Evolutionary conservation across 64 coral and sea anemone species (phyloP), one percentile per base, ranked within the genome.

Genomic region (Trachythela sp.): DNA sequence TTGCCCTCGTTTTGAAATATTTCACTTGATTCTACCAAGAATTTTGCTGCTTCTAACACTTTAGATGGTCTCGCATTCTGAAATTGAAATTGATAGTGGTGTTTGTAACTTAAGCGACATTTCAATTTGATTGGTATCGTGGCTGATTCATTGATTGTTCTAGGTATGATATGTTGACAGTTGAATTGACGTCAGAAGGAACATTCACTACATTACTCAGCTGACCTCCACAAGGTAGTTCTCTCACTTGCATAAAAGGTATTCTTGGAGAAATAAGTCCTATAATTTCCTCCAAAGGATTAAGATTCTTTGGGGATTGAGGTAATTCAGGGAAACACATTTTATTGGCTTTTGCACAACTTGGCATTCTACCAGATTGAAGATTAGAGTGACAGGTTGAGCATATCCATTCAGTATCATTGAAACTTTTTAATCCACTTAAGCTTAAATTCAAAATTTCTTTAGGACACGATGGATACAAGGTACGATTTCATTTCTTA

Each of bases 261-360:
- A 80, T 80, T 40, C 75, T 80, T 80, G 75, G 75, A 37, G 30
- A 36, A 13, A 80, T 40, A 80, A 13, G 38, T 40, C 75, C n/a
- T n/a, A n/a, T n/a, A n/a, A n/a, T 80, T 80, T 80, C 75, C 31
- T 80, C 8, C 38, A 80, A 80, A 34, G 75, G 75, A 40, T 35
- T 80, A 37, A 80, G 33, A 49, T 33, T 43, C 4, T 86, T 51
- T 35, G n/a, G 52, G 18, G 52, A 7, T 30, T 86, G 45, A 29
- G 43, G 41, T 45, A n/a, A 43, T 11, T 86, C 49, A 52, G 49
- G 85, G 52, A 86, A 86, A 51, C 85, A 30, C 85, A 86, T 86
- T 86, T 86, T 86, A 30, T 86, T 86, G 6, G 85, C 85, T 86
- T 56, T 86, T 26, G 85, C 17, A 40, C 75, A 80, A 80, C 75